Conservation (phyloP, 2,113 vertebrate species). For the Podarcis cretensis region DNA sequence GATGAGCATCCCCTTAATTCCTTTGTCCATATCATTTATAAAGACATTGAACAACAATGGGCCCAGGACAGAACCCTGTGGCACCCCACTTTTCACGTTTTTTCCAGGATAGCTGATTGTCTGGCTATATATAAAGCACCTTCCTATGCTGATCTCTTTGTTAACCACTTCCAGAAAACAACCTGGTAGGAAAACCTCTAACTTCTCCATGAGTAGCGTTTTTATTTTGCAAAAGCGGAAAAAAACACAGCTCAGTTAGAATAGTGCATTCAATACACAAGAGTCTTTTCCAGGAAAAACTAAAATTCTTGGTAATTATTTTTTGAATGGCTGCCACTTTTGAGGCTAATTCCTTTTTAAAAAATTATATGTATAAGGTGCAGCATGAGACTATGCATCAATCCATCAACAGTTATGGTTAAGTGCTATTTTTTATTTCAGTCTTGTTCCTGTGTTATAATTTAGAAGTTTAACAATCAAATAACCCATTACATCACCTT, state of each 20-base stretch:
- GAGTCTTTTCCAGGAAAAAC: neutral
- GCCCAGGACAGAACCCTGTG: too few species aligned
- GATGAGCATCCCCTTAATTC: too few species aligned
- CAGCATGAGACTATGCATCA: neutral
- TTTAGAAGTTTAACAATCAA: constrained; percentile 9
- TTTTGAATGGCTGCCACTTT: constrained; percentile 22
- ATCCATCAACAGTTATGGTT: neutral
- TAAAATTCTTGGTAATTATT: constrained; percentile 13
- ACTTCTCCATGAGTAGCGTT: neutral
- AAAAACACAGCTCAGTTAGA: neutral
- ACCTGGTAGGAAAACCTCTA: neutral
- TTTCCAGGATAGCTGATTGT: too few species aligned
- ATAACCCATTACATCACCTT: accelerated
- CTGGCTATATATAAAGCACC: neutral
- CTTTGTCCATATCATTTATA: too few species aligned
- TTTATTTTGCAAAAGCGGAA: neutral
- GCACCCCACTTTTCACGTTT: too few species aligned
- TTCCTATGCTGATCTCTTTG: neutral
- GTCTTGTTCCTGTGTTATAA: neutral
- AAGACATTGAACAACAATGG: too few species aligned
- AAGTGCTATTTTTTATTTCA: neutral
- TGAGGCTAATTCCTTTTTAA: neutral
- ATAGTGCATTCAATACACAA: neutral
- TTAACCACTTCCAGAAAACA: neutral
- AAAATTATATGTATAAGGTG: neutral